Evolutionary conservation across 2,113 vertebrate genomes (phyloP), one percentile per base, ranked within the genome.

Genomic region (Riparia riparia): DNA sequence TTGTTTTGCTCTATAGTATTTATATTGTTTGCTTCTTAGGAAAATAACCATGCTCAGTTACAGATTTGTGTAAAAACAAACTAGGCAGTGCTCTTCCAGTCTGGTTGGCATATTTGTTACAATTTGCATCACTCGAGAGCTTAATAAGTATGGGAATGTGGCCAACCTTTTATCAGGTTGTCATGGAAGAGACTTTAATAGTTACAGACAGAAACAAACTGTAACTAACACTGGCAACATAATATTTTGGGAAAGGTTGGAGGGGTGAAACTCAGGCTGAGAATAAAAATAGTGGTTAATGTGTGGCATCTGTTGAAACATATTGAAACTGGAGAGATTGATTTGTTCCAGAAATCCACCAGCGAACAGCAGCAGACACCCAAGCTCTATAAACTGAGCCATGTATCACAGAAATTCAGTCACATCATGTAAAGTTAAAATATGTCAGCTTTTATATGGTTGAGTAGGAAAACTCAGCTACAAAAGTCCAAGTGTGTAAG

Each of bases 191-290:
- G 87, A 68, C 76, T 95, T 96, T 94, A 94, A 93, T 96, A 95
- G 96, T 94, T 96, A 83, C 86, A 95, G 92, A 95, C 85, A 95
- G 94, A 97, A 96, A 93, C 81, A 97, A 95, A 96, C 96, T 96
- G 88, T 95, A 97, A 93, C 96, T 89, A 96, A 95, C 86, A 83
- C 86, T 90, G 69, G 93, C 91, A 94, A 92, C 94, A 86, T 91
- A 97, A 93, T 95, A 95, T 96, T 95, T 96, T 94, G 91, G 80
- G 86, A 91, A 93, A 97, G 90, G 95, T 96, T 83, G 60, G 79
- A 94, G 74, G 71, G 73, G 94, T 94, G 95, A 95, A 96, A 92
- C 69, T 79, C 66, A 69, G 90, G 64, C 92, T 94, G 81, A 91
- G 88, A 86, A 82, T 87, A 93, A 96, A 96, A 97, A 91, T 94